phyloP scores from a whole-genome alignment of 2,113 vertebrate species.

The Neodon shergylaensis region DNA sequence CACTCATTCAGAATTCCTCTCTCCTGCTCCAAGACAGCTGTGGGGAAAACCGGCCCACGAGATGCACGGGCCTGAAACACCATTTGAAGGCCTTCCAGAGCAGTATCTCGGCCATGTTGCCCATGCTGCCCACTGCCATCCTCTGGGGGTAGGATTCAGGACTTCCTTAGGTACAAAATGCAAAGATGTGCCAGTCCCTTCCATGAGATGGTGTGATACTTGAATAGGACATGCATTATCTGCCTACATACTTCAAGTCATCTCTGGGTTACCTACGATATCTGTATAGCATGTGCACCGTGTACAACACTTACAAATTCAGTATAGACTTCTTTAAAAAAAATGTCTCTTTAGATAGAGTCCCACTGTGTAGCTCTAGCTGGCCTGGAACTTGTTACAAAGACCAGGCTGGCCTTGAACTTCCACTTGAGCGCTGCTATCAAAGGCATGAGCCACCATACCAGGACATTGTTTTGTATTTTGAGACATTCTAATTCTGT shows the following conservation, averaged over 20 bases:
- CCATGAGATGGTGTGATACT: fast-evolving
- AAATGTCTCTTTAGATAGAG: background rate
- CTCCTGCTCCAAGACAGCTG: fast-evolving
- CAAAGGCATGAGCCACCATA: background rate
- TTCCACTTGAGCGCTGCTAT: background rate
- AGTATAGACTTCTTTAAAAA: background rate
- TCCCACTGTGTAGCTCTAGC: background rate
- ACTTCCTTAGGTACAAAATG: background rate
- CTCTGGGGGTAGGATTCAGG: background rate
- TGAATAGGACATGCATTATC: too few relatives aligned
- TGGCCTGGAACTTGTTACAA: background rate
- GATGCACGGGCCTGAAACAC: fast-evolving
- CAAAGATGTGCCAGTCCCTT: too few relatives aligned
- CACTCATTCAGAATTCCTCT: fast-evolving
- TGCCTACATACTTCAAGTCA: background rate
- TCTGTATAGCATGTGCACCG: fast-evolving
- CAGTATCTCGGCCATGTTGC: fast-evolving
- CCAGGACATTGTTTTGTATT: background rate
- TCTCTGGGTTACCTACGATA: background rate
- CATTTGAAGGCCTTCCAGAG: background rate
- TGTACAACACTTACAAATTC: background rate
- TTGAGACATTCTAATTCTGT: background rate
- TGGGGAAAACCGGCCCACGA: background rate
- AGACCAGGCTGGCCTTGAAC: background rate
- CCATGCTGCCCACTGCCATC: fast-evolving